These are phyloP conservation scores for Tachyglossus aculeatus DNA, from an alignment of 2,797 vertebrate species.

Conservation along the genomic window DNA sequence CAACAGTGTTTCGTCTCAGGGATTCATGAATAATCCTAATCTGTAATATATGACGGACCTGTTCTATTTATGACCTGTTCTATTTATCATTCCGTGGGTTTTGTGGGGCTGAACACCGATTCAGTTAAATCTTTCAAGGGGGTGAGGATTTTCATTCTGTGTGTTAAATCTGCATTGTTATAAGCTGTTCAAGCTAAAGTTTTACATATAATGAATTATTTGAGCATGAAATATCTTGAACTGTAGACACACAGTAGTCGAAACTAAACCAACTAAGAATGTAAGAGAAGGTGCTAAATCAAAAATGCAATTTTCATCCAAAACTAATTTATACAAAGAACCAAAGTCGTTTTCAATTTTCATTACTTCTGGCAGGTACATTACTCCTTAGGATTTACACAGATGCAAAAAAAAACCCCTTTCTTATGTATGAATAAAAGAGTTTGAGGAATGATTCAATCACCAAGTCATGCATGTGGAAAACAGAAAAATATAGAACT, in stretches of 20 bases:
- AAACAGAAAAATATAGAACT: background rate
- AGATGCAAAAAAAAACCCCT: conserved; percentile 40
- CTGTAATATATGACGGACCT: conserved; percentile 29
- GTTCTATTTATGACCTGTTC: conserved; percentile 31
- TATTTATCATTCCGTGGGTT: conserved; percentile 47
- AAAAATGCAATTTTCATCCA: conserved; percentile 21
- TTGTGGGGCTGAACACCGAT: conserved; percentile 21
- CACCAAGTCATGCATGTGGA: background rate
- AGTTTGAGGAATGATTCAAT: background rate
- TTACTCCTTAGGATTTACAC: conserved; percentile 37
- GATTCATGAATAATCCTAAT: conserved; percentile 28
- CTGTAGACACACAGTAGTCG: conserved; percentile 21
- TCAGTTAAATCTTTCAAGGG: conserved; percentile 45
- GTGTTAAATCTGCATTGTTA: conserved; percentile 21
- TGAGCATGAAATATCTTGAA: conserved; percentile 12
- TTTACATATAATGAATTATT: conserved; percentile 23
- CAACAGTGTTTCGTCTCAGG: too few species aligned
- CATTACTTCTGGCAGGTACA: conserved; percentile 26
- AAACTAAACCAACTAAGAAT: conserved; percentile 32
- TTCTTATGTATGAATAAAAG: conserved; percentile 19
- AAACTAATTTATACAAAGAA: conserved; percentile 21
- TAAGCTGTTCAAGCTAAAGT: conserved; percentile 17
- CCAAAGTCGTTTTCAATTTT: background rate
- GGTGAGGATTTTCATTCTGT: conserved; percentile 46
- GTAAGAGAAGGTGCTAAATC: conserved; percentile 10